These are phyloP conservation scores for Atta colombica DNA, from an alignment of 1,140 invertebrate genomes.

Conservation along the genomic window DNA sequence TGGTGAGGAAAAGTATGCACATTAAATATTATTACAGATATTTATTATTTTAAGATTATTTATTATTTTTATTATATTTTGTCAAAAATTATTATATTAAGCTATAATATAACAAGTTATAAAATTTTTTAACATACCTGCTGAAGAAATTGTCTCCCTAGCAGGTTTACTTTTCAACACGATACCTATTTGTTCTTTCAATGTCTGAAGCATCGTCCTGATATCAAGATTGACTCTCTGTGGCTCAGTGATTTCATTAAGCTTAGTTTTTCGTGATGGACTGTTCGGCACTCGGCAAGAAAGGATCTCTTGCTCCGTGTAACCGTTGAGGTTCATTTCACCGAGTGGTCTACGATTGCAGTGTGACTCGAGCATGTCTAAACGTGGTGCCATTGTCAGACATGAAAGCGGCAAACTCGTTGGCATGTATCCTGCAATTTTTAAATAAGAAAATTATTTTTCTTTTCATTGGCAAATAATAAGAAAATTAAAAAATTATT, in stretches of 20 bases:
- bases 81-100: not conserved
- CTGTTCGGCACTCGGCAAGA: slow-evolving; percentile 73
- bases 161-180: slow-evolving; percentile 84
- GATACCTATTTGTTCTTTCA: slow-evolving; percentile 80
- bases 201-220: slow-evolving; percentile 79
- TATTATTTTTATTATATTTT: not conserved
- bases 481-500: too few species aligned
- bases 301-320: slow-evolving; percentile 68
- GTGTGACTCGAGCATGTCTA: slow-evolving; percentile 90
- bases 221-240: slow-evolving; percentile 78
- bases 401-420: slow-evolving; percentile 94
- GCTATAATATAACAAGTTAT: not conserved
- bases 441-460: slow-evolving; percentile 10
- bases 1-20: not conserved
- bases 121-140: slow-evolving; percentile 71
- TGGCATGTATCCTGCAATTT: slow-evolving; percentile 93
- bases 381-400: slow-evolving; percentile 96
- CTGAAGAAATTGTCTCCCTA: slow-evolving; percentile 77
- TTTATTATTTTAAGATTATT: not conserved
- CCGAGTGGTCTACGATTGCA: slow-evolving; percentile 89
- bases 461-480: too few species aligned
- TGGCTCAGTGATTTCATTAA: slow-evolving; percentile 56
- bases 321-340: slow-evolving; percentile 88
- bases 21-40: not conserved
- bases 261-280: slow-evolving; percentile 76